Base-by-base conservation (phyloP, 1,140 invertebrate species). In the Tenebrio molitor region DNA sequence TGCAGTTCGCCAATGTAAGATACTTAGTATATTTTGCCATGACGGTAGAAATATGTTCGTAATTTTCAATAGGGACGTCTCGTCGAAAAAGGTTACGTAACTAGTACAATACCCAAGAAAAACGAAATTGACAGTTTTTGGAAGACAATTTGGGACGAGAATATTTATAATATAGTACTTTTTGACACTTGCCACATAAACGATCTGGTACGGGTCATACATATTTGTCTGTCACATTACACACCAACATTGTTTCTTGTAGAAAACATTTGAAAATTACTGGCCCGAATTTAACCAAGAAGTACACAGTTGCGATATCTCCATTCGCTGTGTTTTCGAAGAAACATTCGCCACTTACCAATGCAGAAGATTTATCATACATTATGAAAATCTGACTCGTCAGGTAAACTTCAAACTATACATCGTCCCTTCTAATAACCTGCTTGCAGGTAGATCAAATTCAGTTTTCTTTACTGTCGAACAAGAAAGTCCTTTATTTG, bases 381-480 rank as follows among this genome's bases (percentile, higher is more conserved):
- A n/a, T n/a, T n/a, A n/a, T n/a, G n/a, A n/a, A n/a, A n/a, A n/a
- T n/a, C n/a, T n/a, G n/a, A n/a, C n/a, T n/a, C n/a, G n/a, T n/a
- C n/a, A n/a, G 29, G 73, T 84, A 17, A 85, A 84, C 63, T 83
- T 85, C 77, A 85, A 79, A 64, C 84, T 90, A 25, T n/a, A n/a
- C 41, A 29, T 5, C 12, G n/a, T n/a, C n/a, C n/a, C n/a, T n/a
- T n/a, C n/a, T n/a, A 0, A 1, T 8, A 12, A 5, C 16, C 10
- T 21, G n/a, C n/a, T 71, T 71, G 2, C 34, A 80, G 74, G 50
- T 80, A 3, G 44, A 73, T 25, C 80, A 81, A 69, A 41, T 79
- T 7, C 79, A 88, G 75, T 90, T 89, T 64, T 86, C 86, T 75
- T 85, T 88, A 34, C 90, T 89, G 89, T 88, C 89, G 1, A 89